Base-by-base conservation (phyloP, 2,888 invertebrate species). In the Pristionchus mayeri region DNA sequence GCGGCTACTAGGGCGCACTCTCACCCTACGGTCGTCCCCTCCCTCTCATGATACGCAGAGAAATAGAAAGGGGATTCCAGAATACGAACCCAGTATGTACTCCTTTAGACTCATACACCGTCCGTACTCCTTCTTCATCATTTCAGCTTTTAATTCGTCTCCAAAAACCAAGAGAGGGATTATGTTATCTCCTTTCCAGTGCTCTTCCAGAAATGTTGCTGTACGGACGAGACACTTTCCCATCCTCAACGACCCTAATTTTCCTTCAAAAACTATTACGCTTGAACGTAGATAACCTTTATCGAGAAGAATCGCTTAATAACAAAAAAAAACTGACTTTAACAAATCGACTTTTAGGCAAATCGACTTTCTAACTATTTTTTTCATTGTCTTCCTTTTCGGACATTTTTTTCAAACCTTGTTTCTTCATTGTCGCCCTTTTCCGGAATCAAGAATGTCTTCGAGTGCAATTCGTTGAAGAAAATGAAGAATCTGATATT, bases 381-480 rank as follows among this genome's bases (percentile, higher is more conserved):
- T 21, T 21, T 6, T 21, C 40, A 52, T 13, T 30, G n/a, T 4
- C 11, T 13, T 63, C 13, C 63, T 34, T 34, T 1, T 34, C 30
- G 11, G 13, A 9, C 63, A 30, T 34, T 34, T 24, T n/a, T 21
- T 40, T 24, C 37, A 40, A 4, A 81, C 81, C 81, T 60, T 24
- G 57, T 40, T n/a, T 81, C 57, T 60, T 81, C 81, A 24, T 21
- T 60, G 16, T 81, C 81, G 16, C 40, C 44, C 24, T 40, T 60
- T 24, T 57, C 60, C 24, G 57, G n/a, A 3, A 21, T 27, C 1
- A 24, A 6, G 40, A 40, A 98, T 0, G 98, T 98, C 87, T 97
- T 96, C 92, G 97, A 97, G 91, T 98, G 97, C 94, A 98, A 97
- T 93, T 98, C 98, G 95, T 99, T 98, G 4, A 96, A 95, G 94